These are phyloP conservation scores for Epicauta chinensis DNA, from an alignment of 1,140 invertebrate genomes.

Conservation along the genomic window DNA sequence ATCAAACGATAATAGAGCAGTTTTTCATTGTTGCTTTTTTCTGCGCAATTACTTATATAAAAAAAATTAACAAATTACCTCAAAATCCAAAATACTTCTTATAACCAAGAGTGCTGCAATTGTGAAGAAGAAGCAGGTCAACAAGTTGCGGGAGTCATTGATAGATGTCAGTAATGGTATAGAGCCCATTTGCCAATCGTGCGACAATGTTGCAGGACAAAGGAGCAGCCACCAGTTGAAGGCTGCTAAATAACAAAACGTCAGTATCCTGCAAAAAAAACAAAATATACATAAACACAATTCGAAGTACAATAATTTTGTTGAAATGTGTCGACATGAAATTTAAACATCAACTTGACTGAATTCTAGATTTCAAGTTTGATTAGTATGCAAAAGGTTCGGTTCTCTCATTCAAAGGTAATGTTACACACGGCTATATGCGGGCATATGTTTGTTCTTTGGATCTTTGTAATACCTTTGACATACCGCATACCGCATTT, in stretches of 20 bases:
- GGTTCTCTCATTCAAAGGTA: no score
- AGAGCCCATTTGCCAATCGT: constrained; percentile 87
- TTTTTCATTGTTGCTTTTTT: no score
- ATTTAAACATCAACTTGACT: not conserved
- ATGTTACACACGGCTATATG: not conserved
- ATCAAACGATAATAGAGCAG: no score
- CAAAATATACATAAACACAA: no score
- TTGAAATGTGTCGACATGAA: not conserved
- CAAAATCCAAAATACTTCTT: constrained; percentile 57
- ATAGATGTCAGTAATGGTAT: constrained; percentile 65
- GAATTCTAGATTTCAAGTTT: no score
- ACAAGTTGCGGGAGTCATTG: constrained; percentile 63
- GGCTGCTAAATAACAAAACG: constrained; percentile 73
- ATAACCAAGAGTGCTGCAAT: constrained; percentile 53
- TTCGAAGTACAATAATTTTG: not conserved
- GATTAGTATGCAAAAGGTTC: no score
- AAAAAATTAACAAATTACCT: constrained; percentile 50
- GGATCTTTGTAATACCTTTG: constrained; percentile 2
- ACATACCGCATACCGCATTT: constrained; percentile 1
- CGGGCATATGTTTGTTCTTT: constrained; percentile 2
- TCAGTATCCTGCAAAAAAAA: constrained; percentile 54
- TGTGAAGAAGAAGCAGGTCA: constrained; percentile 61
- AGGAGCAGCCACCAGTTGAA: constrained; percentile 77
- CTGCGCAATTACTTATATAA: no score
- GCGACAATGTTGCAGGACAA: constrained; percentile 67